Conservation (phyloP, 2,888 invertebrate species). For the Anthrax anthrax region DNA sequence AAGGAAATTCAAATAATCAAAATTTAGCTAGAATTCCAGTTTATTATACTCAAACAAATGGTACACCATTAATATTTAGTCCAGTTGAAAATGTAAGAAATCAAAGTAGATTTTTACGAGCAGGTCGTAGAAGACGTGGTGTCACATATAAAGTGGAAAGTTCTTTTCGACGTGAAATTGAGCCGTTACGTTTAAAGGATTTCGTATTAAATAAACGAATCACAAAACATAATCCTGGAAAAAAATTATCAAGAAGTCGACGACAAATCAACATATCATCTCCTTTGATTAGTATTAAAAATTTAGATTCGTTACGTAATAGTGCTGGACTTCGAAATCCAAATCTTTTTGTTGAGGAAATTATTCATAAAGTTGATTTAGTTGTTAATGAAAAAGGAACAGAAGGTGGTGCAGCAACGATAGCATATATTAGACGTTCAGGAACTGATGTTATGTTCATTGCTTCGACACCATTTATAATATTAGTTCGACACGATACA, state of each 20-base stretch:
- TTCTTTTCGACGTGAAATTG: constrained; percentile 7
- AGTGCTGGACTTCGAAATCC: constrained; percentile 21
- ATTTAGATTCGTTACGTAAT: constrained; percentile 12
- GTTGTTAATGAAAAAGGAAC: constrained; percentile 43
- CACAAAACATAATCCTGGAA: constrained; percentile 17
- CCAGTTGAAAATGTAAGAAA: background rate
- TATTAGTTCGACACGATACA: constrained; percentile 49
- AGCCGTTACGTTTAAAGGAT: constrained; percentile 17
- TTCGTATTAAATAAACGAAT: constrained; percentile 20
- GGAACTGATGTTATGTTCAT: constrained; percentile 37
- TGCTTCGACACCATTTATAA: constrained; percentile 52
- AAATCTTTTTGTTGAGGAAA: constrained; percentile 38
- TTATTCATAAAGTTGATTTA: constrained; percentile 47
- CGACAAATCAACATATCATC: constrained; percentile 9
- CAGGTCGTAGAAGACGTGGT: constrained; percentile 11
- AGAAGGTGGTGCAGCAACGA: constrained; percentile 42
- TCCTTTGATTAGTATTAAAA: constrained; percentile 7
- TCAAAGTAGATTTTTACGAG: background rate
- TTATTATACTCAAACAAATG: constrained; percentile 1
- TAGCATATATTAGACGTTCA: constrained; percentile 38
- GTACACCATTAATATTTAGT: background rate
- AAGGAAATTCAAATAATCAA: background rate
- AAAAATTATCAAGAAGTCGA: constrained; percentile 13
- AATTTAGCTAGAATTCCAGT: background rate
- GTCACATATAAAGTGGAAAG: constrained; percentile 19